phyloP scores from a whole-genome alignment of 2,797 vertebrate genomes.

The Silurus lanzhouensis region DNA sequence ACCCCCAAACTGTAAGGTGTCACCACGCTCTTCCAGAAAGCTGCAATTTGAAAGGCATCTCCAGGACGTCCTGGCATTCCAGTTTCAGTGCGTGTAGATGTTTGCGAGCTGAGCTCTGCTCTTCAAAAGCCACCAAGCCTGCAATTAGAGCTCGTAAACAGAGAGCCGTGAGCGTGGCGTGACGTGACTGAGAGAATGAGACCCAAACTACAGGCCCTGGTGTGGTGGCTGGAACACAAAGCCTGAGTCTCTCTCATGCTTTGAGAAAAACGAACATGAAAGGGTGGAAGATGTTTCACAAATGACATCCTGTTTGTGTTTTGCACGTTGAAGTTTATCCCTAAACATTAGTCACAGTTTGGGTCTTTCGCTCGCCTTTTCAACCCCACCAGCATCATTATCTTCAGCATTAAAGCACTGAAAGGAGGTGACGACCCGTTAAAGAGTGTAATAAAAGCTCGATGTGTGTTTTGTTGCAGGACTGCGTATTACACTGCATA shows the following conservation, averaged over 20 bases:
- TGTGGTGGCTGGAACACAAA: slow-evolving; percentile 51
- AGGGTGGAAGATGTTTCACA: slow-evolving; percentile 55
- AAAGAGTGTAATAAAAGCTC: slow-evolving; percentile 9
- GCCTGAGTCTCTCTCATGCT: slow-evolving; percentile 59
- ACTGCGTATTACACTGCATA: slow-evolving; percentile 82
- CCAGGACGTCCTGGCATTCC: slow-evolving; percentile 60
- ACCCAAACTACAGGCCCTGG: slow-evolving; percentile 71
- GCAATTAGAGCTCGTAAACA: slow-evolving; percentile 75
- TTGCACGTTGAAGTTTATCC: slow-evolving; percentile 39
- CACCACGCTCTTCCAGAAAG: slow-evolving; percentile 50
- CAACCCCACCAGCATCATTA: slow-evolving; percentile 21
- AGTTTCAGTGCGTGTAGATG: slow-evolving; percentile 43
- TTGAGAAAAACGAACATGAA: slow-evolving; percentile 55
- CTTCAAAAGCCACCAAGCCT: slow-evolving; percentile 69
- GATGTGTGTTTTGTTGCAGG: slow-evolving; percentile 71
- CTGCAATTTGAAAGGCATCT: slow-evolving; percentile 58
- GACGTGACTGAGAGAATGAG: slow-evolving; percentile 63
- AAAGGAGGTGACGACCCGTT: slow-evolving; percentile 23
- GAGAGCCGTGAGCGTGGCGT: slow-evolving; percentile 61
- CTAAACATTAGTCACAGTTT: slow-evolving; percentile 47
- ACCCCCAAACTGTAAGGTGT: slow-evolving; percentile 67
- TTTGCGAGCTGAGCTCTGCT: slow-evolving; percentile 61
- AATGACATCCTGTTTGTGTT: slow-evolving; percentile 54
- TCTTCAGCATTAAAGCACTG: not conserved
- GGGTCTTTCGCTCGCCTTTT: slow-evolving; percentile 33